Evolutionary conservation across 2,797 vertebrate genomes (phyloP).

Genomic region (Dendrocincla tyrannina): DNA sequence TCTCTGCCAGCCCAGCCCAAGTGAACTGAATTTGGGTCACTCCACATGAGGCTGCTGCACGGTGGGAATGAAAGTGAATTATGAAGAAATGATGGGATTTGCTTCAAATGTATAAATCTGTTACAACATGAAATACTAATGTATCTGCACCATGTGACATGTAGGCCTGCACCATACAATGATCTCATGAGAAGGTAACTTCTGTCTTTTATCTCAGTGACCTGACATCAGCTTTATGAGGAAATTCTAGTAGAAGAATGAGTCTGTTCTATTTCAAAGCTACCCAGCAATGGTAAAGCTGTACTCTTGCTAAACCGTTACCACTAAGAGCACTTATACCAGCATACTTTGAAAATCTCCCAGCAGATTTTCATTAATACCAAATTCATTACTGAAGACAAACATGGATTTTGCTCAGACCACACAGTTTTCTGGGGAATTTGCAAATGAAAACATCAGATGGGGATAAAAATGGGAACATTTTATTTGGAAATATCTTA

Average conservation of each 20-base stretch:
- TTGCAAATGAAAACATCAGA: background rate
- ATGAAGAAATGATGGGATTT: background rate
- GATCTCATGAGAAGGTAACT: background rate
- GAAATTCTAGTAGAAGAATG: background rate
- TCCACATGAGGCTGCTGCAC: background rate
- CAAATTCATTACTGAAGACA: background rate
- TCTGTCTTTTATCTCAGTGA: background rate
- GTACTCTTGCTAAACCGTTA: background rate
- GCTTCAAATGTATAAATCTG: background rate
- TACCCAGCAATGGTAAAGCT: background rate
- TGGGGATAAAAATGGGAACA: background rate
- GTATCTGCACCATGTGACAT: background rate
- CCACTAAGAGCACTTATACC: background rate
- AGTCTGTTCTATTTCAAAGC: background rate
- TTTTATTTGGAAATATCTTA: background rate
- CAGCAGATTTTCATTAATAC: background rate
- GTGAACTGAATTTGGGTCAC: background rate
- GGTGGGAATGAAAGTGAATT: fast-evolving
- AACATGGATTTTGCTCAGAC: background rate
- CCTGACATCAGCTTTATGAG: background rate
- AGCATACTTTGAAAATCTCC: background rate
- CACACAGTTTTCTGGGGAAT: background rate
- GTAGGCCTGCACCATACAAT: background rate
- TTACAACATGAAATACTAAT: background rate
- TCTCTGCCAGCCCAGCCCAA: background rate